Percentiles rank a stretch among this genome's conserved stretches.
These are phyloP conservation scores for Drepanosiphum platanoidis DNA, from an alignment of 2,888 invertebrate genomes.

Conservation along the genomic window DNA sequence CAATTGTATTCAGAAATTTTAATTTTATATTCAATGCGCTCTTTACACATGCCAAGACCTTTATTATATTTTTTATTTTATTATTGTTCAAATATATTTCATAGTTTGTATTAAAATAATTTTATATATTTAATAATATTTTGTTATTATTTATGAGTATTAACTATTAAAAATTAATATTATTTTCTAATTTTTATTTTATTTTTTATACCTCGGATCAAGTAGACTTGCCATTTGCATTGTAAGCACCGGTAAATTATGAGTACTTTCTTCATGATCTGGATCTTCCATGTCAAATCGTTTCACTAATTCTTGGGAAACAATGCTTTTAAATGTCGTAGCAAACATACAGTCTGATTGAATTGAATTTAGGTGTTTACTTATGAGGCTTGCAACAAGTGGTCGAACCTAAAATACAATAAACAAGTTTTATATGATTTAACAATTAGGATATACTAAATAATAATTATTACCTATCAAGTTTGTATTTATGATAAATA, in stretches of 20 bases:
- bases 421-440: conserved; percentile 11
- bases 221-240: conserved; percentile 1
- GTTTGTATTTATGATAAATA: not conserved
- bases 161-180: too few species aligned
- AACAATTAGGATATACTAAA: not conserved
- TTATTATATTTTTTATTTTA: too few species aligned
- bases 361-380: not conserved
- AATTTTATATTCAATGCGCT: too few species aligned
- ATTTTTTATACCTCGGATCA: conserved; percentile 4
- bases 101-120: too few species aligned
- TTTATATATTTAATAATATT: too few species aligned
- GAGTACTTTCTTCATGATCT: not conserved
- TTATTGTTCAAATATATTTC: too few species aligned
- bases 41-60: too few species aligned
- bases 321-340: conserved; percentile 1
- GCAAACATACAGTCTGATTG: conserved; percentile 4
- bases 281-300: not conserved
- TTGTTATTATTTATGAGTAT: too few species aligned
- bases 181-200: too few species aligned
- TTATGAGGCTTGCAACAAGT: not conserved
- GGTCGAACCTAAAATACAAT: conserved; percentile 11
- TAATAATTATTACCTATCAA: not conserved
- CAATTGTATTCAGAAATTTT: too few species aligned
- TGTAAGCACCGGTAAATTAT: not conserved
- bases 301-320: not conserved